Evolutionary conservation across 2,888 invertebrate species (phyloP).

Genomic region (Xylophagus ater): DNA sequence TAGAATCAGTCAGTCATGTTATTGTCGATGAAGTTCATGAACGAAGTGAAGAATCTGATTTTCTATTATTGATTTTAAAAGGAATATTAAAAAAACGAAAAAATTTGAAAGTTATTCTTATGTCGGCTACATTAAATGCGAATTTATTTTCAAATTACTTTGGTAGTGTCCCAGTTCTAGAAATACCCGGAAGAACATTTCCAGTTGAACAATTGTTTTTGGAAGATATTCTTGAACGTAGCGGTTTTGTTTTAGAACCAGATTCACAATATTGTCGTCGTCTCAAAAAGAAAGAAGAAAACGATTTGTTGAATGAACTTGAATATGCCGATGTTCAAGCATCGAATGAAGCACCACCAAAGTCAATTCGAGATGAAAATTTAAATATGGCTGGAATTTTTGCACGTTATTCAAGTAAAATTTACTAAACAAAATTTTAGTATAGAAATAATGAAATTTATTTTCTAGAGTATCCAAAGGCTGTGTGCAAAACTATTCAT

Average conservation of each 20-base stretch:
- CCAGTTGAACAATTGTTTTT: conserved; percentile 72
- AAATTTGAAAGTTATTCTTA: conserved; percentile 73
- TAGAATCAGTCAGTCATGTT: conserved; percentile 70
- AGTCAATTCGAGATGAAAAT: conserved; percentile 58
- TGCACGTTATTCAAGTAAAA: conserved; percentile 50
- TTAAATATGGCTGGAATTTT: conserved; percentile 55
- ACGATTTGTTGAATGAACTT: conserved; percentile 51
- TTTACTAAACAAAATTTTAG: not conserved
- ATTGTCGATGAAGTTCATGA: conserved; percentile 91
- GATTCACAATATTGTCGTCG: conserved; percentile 48
- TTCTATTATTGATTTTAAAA: conserved; percentile 70
- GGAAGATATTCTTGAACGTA: conserved; percentile 66
- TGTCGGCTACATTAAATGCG: conserved; percentile 89
- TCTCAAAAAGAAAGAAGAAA: conserved; percentile 47
- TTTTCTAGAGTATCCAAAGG: conserved; percentile 43
- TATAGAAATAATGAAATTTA: not conserved
- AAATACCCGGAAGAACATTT: conserved; percentile 74
- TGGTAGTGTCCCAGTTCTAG: conserved; percentile 58
- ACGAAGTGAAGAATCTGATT: conserved; percentile 82
- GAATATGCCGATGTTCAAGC: conserved; percentile 51
- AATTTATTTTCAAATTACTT: conserved; percentile 79
- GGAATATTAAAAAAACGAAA: conserved; percentile 59
- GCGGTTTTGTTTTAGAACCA: conserved; percentile 49
- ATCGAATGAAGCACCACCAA: conserved; percentile 46
- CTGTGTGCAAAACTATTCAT: conserved; percentile 61